phyloP scores from a whole-genome alignment of 2,888 invertebrate species.

The Hirtodrosophila alboralis region DNA sequence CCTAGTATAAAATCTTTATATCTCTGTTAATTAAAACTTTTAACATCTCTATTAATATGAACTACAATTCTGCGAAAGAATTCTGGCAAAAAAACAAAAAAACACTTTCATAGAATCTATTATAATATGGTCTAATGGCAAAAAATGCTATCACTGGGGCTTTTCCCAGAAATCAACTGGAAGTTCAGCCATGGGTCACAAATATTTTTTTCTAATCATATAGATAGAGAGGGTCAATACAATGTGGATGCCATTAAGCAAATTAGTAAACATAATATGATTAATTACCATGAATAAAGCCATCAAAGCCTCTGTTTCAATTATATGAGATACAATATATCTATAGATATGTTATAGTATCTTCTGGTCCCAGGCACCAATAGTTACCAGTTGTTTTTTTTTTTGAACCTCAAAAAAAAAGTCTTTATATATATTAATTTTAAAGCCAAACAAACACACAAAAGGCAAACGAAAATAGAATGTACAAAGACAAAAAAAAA shows the following conservation, averaged over 20 bases:
- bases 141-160: background rate
- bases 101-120: background rate
- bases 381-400: constrained; percentile 35
- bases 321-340: constrained; percentile 6
- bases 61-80: background rate
- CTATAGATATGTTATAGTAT: constrained; percentile 10
- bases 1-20: too few species aligned
- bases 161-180: constrained; percentile 6
- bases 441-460: background rate
- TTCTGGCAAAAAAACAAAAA: background rate
- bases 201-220: background rate
- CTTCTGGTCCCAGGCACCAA: constrained; percentile 41
- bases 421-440: too few species aligned
- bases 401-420: constrained; percentile 1
- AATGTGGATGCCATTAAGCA: constrained; percentile 15
- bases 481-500: constrained; percentile 7
- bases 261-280: constrained; percentile 34
- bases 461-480: constrained; percentile 26
- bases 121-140: background rate
- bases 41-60: too few species aligned
- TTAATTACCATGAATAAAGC: constrained; percentile 26
- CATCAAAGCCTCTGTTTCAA: constrained; percentile 25
- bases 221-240: constrained; percentile 16
- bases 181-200: constrained; percentile 14
- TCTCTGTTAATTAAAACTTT: too few species aligned